These are phyloP conservation scores for Clarias macrocephalus DNA, from an alignment of 2,113 vertebrate species.

Conservation along the genomic window DNA sequence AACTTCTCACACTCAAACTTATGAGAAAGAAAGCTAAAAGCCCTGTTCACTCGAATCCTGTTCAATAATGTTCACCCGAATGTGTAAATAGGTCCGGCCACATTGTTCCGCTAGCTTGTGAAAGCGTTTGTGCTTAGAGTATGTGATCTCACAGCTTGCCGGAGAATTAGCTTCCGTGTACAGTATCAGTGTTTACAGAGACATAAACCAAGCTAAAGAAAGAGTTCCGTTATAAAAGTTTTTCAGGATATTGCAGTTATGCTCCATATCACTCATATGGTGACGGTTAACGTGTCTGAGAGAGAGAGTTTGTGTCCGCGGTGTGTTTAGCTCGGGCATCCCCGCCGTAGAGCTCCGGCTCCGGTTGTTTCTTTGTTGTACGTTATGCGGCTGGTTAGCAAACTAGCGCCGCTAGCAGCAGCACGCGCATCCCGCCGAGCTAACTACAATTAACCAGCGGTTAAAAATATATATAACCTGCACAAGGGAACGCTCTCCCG, in stretches of 20 bases:
- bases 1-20: not conserved
- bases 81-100: not conserved
- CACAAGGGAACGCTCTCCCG: not conserved
- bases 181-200: not conserved
- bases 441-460: conserved; percentile 40
- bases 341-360: conserved; percentile 17
- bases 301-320: not conserved
- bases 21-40: not conserved
- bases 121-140: not conserved
- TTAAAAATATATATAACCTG: too few species aligned
- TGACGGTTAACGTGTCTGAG: too few species aligned
- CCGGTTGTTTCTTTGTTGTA: conserved; percentile 57
- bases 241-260: not conserved
- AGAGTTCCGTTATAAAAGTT: not conserved
- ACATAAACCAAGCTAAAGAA: not conserved
- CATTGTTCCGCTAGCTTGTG: not conserved
- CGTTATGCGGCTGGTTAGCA: conserved; percentile 50
- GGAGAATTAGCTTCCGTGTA: conserved; percentile 9
- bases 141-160: not conserved
- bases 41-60: not conserved
- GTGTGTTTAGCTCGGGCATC: not conserved
- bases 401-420: conserved; percentile 50
- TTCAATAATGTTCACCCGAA: not conserved
- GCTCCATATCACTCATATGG: accelerated
- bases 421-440: conserved; percentile 31